These are phyloP conservation scores for Lycia hirtaria DNA, from an alignment of 2,888 invertebrate species.

Conservation along the genomic window DNA sequence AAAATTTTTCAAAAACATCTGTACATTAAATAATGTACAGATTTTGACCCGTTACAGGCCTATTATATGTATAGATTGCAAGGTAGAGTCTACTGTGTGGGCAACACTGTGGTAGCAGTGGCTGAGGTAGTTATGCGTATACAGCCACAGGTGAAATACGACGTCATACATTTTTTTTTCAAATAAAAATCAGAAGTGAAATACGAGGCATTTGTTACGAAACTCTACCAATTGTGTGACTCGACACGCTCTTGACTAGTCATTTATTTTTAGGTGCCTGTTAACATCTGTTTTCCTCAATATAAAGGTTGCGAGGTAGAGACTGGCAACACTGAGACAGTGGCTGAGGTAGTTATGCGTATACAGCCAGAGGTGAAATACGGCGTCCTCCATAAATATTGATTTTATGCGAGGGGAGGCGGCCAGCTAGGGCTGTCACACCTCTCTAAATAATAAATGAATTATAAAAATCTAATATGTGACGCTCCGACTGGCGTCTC, in stretches of 20 bases:
- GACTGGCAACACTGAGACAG: constrained; percentile 33
- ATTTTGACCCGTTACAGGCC: too few species aligned
- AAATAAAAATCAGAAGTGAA: too few species aligned
- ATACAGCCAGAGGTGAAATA: constrained; percentile 67
- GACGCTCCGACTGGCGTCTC: too few species aligned
- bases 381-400: constrained; percentile 78
- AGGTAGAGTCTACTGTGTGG: background rate
- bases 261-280: too few species aligned
- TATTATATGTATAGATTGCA: background rate
- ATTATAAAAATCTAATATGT: too few species aligned
- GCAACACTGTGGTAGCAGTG: constrained; percentile 34
- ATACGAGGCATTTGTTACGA: too few species aligned
- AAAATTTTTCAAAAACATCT: too few species aligned
- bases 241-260: too few species aligned
- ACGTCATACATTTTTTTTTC: constrained; percentile 70
- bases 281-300: background rate
- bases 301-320: background rate
- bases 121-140: constrained; percentile 28
- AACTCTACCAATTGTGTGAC: too few species aligned
- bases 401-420: constrained; percentile 68
- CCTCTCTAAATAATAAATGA: too few species aligned
- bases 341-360: constrained; percentile 26
- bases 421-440: constrained; percentile 51
- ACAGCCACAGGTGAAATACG: constrained; percentile 69
- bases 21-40: too few species aligned